Percentiles rank a stretch among this genome's conserved stretches.
Evolutionary conservation across 1,140 invertebrate species (phyloP).

Genomic region (Telenomus remus): DNA sequence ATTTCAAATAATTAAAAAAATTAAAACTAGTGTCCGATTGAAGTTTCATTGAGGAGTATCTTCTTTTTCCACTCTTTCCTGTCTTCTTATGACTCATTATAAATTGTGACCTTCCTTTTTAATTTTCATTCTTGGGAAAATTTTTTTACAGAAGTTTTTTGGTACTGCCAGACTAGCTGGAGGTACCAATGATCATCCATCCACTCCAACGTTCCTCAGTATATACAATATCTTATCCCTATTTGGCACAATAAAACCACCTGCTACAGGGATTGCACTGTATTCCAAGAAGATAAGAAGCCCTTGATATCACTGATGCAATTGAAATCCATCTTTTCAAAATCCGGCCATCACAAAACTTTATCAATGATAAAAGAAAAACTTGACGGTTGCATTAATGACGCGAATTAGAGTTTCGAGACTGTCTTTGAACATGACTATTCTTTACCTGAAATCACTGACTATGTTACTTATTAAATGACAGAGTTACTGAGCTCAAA

Average conservation of each 20-base stretch:
- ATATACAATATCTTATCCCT: constrained; percentile 9
- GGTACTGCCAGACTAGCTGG: too few relatives aligned
- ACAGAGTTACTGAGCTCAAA: constrained; percentile 6
- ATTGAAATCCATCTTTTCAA: constrained; percentile 3
- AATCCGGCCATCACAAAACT: not conserved
- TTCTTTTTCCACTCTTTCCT: too few relatives aligned
- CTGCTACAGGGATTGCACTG: not conserved
- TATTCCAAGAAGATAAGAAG: too few relatives aligned
- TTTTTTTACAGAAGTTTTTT: constrained; percentile 11
- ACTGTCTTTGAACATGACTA: too few relatives aligned
- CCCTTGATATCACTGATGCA: constrained; percentile 4
- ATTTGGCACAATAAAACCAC: not conserved
- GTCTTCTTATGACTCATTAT: too few relatives aligned
- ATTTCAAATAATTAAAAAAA: too few relatives aligned
- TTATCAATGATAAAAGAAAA: constrained; percentile 6
- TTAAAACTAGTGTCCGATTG: too few relatives aligned
- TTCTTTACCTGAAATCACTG: too few relatives aligned
- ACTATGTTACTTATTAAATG: constrained; percentile 4
- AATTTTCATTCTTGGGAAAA: too few relatives aligned
- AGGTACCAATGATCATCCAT: too few relatives aligned
- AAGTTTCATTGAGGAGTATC: too few relatives aligned
- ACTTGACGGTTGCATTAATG: not conserved
- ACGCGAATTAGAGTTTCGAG: constrained; percentile 5
- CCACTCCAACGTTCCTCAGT: constrained; percentile 2
- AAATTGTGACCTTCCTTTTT: too few relatives aligned